Conservation (phyloP, 2,113 vertebrate genomes). For the Bothrops jararaca region DNA sequence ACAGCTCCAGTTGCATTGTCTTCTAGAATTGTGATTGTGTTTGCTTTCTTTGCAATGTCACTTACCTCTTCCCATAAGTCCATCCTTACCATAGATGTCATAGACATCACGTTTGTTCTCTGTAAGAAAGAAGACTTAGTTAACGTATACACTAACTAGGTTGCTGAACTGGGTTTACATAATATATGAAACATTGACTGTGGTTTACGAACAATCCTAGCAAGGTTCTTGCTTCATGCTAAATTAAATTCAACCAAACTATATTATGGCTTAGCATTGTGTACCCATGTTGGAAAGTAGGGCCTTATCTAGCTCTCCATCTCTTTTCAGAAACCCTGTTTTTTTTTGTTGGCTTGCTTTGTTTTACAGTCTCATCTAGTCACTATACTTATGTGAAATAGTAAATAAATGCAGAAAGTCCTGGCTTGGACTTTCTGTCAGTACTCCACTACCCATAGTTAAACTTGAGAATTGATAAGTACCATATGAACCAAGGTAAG, state of each 20-base stretch:
- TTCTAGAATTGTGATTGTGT: neutral
- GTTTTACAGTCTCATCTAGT: neutral
- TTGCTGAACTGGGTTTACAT: neutral
- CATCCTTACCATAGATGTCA: constrained; percentile 78
- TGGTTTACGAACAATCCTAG: neutral
- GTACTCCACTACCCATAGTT: neutral
- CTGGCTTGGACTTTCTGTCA: neutral
- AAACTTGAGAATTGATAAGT: neutral
- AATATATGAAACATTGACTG: neutral
- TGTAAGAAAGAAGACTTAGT: constrained; percentile 51
- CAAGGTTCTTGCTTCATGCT: neutral
- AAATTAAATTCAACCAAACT: neutral
- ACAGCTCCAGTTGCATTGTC: neutral
- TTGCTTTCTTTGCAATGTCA: neutral
- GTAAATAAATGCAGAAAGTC: neutral
- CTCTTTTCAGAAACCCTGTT: neutral
- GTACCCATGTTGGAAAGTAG: neutral
- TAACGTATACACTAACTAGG: neutral
- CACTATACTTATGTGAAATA: neutral
- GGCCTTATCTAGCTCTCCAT: neutral
- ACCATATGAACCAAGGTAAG: neutral
- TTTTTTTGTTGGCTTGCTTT: neutral
- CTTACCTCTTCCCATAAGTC: constrained; percentile 67
- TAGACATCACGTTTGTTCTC: constrained; percentile 81
- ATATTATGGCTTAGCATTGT: neutral